A percentile compares a stretch with the other conserved stretches of the same genome.
These are phyloP conservation scores for Phasianus colchicus DNA, from an alignment of 2,113 vertebrate genomes.

Conservation along the genomic window DNA sequence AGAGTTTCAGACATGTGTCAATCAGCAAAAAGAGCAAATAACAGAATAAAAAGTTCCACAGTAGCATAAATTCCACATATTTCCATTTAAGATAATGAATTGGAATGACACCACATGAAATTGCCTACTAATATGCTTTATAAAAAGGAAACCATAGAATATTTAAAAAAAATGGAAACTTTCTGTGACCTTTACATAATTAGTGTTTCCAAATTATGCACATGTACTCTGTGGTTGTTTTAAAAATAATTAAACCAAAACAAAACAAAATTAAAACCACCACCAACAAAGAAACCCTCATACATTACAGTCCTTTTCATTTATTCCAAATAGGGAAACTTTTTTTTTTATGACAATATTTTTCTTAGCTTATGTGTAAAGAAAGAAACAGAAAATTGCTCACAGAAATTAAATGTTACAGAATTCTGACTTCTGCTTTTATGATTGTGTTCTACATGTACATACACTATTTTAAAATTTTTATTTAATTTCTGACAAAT, in stretches of 20 bases:
- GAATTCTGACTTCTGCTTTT: background rate
- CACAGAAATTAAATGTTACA: background rate
- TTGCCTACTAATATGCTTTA: slow-evolving; percentile 14
- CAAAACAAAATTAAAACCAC: background rate
- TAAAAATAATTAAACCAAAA: background rate
- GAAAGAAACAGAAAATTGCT: background rate
- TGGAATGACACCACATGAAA: slow-evolving; percentile 33
- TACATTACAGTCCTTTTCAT: background rate
- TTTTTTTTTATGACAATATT: background rate
- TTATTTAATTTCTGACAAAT: background rate
- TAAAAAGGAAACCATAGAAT: background rate
- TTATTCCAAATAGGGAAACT: background rate
- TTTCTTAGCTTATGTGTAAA: background rate
- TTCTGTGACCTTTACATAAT: slow-evolving; percentile 52
- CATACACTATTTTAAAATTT: background rate
- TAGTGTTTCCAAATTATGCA: slow-evolving; percentile 40
- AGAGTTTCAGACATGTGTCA: slow-evolving; percentile 74
- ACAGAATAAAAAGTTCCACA: slow-evolving; percentile 1
- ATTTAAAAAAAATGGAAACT: slow-evolving; percentile 1
- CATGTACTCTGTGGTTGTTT: background rate
- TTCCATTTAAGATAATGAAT: background rate
- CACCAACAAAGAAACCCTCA: background rate
- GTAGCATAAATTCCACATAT: slow-evolving; percentile 28
- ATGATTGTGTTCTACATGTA: background rate
- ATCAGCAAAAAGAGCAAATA: slow-evolving; percentile 77